Base-by-base conservation (phyloP, 2,888 invertebrate species). In the Miltochrista miniata region DNA sequence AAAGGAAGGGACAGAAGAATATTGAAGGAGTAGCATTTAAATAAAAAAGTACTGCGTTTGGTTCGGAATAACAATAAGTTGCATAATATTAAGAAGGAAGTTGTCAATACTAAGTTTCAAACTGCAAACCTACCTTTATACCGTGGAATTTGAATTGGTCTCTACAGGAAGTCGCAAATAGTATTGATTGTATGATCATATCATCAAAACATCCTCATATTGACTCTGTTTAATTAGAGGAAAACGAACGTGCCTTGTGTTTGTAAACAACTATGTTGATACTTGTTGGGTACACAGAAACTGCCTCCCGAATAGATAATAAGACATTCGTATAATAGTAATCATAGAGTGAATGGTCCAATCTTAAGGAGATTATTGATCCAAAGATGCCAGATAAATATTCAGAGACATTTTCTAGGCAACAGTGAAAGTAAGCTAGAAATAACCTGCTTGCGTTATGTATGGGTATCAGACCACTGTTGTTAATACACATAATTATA, bases 21-120 rank as follows among this genome's bases (percentile, higher is more conserved):
- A 72, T 72, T 61, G 55, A 51, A 63, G 63, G 68, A 68, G 61
- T 68, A 70, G 74, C 69, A 72, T 72, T 70, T 68, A 72, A 72
- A 71, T 68, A 74, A 70, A 78, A n/a, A 80, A 79, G 71, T 66
- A 49, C 66, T 56, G 56, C 37, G 58, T 59, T 65, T 59, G 61
- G 70, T 71, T 68, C 63, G 64, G 76, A 79, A 79, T 79, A 77
- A 72, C 71, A 81, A 76, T 72, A 68, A 55, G 56, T 57, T 53
- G 54, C 31, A 31, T 56, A 62, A 47, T 41, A 41, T 38, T 14
- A 29, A 55, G 42, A 47, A 59, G 61, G 58, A 67, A 64, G 59
- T 56, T 40, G 51, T 45, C n/a, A 31, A 46, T n/a, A 24, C 24
- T n/a, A 30, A 39, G 54, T n/a, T n/a, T n/a, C n/a, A n/a, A n/a